phyloP scores from a whole-genome alignment of 2,797 vertebrate genomes.

The Brachyrhaphis roseni region DNA sequence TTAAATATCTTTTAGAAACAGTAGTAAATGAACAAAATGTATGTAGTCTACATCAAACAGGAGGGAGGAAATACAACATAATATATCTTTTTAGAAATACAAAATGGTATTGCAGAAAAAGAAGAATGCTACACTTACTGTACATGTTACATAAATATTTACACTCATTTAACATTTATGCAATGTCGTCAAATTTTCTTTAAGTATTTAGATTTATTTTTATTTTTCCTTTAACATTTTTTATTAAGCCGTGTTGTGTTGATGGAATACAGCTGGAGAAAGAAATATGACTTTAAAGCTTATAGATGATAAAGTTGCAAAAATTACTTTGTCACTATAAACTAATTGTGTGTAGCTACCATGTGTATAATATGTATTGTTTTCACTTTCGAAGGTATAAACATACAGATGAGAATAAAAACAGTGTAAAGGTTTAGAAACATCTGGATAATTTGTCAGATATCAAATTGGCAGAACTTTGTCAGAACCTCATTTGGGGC shows the following conservation, averaged over 20 bases:
- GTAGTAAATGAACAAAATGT: slow-evolving; percentile 49
- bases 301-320: not conserved
- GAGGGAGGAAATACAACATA: slow-evolving; percentile 54
- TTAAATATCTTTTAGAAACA: slow-evolving; percentile 71
- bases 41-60: slow-evolving; percentile 44
- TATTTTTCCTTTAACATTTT: not conserved
- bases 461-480: not conserved
- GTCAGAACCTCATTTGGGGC: slow-evolving; percentile 17
- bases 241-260: slow-evolving; percentile 2
- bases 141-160: slow-evolving; percentile 82
- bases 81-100: slow-evolving; percentile 58
- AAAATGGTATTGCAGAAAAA: slow-evolving; percentile 37
- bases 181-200: slow-evolving; percentile 35
- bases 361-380: not conserved
- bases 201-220: slow-evolving; percentile 21
- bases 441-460: not conserved
- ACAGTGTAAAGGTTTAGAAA: not conserved
- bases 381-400: not conserved
- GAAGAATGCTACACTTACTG: slow-evolving; percentile 71
- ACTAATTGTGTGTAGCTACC: not conserved
- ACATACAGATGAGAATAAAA: not conserved
- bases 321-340: slow-evolving; percentile 1
- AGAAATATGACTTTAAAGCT: not conserved
- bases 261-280: not conserved
- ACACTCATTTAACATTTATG: slow-evolving; percentile 82